Conservation (phyloP, 1,140 invertebrate genomes). For the Macrobrachium rosenbergii region DNA sequence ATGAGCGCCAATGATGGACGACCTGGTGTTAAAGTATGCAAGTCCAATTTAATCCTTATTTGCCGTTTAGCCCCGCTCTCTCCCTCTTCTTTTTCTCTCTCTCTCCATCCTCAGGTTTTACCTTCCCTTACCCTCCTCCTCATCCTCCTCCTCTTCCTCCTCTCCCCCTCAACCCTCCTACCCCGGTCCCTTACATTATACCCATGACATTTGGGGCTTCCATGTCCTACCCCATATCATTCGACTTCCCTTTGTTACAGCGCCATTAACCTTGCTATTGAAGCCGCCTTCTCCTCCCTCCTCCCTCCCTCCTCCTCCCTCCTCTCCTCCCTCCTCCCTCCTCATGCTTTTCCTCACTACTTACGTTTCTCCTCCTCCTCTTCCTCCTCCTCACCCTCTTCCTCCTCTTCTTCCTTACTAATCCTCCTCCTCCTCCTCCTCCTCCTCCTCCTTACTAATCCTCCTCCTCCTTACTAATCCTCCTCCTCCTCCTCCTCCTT, state of each 20-base stretch:
- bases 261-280: too few relatives aligned
- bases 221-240: too few relatives aligned
- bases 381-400: not conserved
- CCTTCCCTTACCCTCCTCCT: not conserved
- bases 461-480: not conserved
- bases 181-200: not conserved
- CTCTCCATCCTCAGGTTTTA: slow-evolving; percentile 5
- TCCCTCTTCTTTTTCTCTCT: not conserved
- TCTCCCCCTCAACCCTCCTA: not conserved
- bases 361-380: too few relatives aligned
- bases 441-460: not conserved
- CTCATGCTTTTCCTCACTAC: too few relatives aligned
- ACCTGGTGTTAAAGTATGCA: not conserved
- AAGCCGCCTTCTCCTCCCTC: too few relatives aligned
- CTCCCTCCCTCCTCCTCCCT: too few relatives aligned
- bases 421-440: not conserved
- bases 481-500: not conserved
- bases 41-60: not conserved
- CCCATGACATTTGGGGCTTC: not conserved
- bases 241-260: too few relatives aligned
- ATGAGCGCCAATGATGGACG: not conserved
- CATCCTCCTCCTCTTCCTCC: slow-evolving; percentile 5
- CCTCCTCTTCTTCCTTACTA: not conserved
- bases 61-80: not conserved
- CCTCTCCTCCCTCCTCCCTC: too few relatives aligned